A percentile compares a stretch with the other conserved stretches of the same genome.
Evolutionary conservation across 2,888 invertebrate species (phyloP).

Genomic region (Bimastos eiseni): DNA sequence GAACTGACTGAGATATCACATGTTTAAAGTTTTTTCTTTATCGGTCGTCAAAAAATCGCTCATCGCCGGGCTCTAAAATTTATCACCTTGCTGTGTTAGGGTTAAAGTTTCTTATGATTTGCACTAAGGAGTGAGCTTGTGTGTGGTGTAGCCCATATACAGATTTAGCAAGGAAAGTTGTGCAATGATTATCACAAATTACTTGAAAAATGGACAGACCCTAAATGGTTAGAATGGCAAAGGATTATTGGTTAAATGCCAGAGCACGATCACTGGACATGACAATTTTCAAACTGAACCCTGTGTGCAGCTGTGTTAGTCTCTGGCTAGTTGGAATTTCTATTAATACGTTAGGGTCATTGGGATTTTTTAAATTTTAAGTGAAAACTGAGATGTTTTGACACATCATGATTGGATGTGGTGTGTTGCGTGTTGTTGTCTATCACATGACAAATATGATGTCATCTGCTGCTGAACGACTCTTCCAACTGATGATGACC

Average conservation of each 20-base stretch:
- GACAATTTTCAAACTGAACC: background rate
- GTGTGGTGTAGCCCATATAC: too few relatives aligned
- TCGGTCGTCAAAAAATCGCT: too few relatives aligned
- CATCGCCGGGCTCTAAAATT: too few relatives aligned
- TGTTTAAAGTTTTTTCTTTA: too few relatives aligned
- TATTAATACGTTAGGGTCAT: background rate
- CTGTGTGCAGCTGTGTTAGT: background rate
- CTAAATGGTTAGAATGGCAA: background rate
- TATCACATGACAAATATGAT: constrained; percentile 24
- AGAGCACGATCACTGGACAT: background rate
- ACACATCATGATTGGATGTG: constrained; percentile 25
- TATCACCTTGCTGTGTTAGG: too few relatives aligned
- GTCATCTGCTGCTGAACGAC: constrained; percentile 15
- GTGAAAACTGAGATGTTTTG: constrained; percentile 14
- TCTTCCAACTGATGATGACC: constrained; percentile 16
- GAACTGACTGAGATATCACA: too few relatives aligned
- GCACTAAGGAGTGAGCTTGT: too few relatives aligned
- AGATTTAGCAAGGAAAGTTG: too few relatives aligned
- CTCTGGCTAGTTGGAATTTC: background rate
- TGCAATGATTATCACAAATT: too few relatives aligned
- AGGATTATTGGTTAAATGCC: background rate
- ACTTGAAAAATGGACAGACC: background rate
- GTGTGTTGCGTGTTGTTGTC: constrained; percentile 27
- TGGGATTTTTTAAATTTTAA: constrained; percentile 1
- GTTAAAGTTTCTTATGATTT: too few relatives aligned